A percentile compares a stretch with the other conserved stretches of the same genome.
These are phyloP conservation scores for Callaeas wilsoni DNA, from an alignment of 2,113 vertebrate genomes.

Conservation along the genomic window DNA sequence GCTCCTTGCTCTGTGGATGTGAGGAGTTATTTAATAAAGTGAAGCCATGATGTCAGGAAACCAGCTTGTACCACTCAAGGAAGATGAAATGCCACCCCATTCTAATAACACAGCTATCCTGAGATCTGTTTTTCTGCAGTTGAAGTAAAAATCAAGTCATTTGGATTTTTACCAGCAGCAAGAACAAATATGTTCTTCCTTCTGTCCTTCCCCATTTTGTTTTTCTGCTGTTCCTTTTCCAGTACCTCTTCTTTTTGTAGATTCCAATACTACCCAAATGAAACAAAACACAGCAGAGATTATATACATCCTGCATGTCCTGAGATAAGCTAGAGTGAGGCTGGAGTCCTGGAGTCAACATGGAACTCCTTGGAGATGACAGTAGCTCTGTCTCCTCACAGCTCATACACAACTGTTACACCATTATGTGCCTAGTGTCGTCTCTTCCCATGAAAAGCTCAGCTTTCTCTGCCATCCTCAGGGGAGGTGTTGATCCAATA, in stretches of 20 bases:
- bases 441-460: not conserved
- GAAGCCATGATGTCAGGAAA: not conserved
- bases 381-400: not conserved
- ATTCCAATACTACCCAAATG: not conserved
- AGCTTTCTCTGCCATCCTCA: not conserved
- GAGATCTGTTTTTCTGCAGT: not conserved
- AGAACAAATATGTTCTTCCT: conserved; percentile 53
- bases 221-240: conserved; percentile 9
- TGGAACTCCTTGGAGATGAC: not conserved
- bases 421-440: rapidly evolving
- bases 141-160: not conserved
- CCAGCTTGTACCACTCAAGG: not conserved
- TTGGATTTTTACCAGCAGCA: conserved; percentile 37
- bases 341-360: not conserved
- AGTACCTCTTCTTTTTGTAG: not conserved
- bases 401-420: not conserved
- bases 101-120: not conserved
- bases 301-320: not conserved
- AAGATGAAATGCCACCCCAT: not conserved
- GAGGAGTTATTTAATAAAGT: not conserved
- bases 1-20: not conserved
- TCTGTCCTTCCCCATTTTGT: not conserved
- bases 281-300: not conserved
- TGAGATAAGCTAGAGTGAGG: not conserved
- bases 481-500: not conserved